Percentiles rank a stretch among this genome's conserved stretches.
phyloP scores from a whole-genome alignment of 2,797 vertebrate species.

The Pangasius mekongensis region DNA sequence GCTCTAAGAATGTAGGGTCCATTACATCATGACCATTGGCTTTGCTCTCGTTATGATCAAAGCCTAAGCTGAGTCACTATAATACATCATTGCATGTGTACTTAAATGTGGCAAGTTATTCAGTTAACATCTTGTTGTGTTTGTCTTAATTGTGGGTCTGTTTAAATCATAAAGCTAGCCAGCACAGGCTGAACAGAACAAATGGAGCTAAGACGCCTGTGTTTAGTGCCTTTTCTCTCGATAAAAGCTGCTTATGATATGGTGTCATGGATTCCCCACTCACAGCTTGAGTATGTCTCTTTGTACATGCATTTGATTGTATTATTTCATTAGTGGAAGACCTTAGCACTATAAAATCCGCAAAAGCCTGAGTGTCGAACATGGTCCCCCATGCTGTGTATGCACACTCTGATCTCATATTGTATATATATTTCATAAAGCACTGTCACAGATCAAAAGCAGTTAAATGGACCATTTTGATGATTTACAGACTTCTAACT shows the following conservation, averaged over 20 bases:
- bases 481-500: constrained; percentile 70
- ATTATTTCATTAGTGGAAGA: constrained; percentile 24
- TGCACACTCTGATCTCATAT: constrained; percentile 64
- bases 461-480: constrained; percentile 63
- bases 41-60: constrained; percentile 51
- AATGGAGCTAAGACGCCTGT: constrained; percentile 55
- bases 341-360: neutral
- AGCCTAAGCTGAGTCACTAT: constrained; percentile 47
- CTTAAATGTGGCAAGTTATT: constrained; percentile 53
- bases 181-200: constrained; percentile 51
- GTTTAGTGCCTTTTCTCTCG: constrained; percentile 55
- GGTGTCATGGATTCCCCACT: constrained; percentile 57
- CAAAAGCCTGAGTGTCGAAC: constrained; percentile 23
- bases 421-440: constrained; percentile 72
- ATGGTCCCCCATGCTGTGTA: constrained; percentile 26
- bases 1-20: constrained; percentile 45
- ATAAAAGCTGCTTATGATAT: constrained; percentile 61
- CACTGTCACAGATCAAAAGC: constrained; percentile 70
- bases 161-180: constrained; percentile 58
- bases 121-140: constrained; percentile 59
- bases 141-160: constrained; percentile 56
- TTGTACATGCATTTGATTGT: constrained; percentile 32
- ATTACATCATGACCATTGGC: constrained; percentile 48
- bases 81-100: constrained; percentile 46
- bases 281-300: constrained; percentile 28